These are phyloP conservation scores for Phytoseiulus persimilis DNA, from an alignment of 2,888 invertebrate species.

Conservation along the genomic window DNA sequence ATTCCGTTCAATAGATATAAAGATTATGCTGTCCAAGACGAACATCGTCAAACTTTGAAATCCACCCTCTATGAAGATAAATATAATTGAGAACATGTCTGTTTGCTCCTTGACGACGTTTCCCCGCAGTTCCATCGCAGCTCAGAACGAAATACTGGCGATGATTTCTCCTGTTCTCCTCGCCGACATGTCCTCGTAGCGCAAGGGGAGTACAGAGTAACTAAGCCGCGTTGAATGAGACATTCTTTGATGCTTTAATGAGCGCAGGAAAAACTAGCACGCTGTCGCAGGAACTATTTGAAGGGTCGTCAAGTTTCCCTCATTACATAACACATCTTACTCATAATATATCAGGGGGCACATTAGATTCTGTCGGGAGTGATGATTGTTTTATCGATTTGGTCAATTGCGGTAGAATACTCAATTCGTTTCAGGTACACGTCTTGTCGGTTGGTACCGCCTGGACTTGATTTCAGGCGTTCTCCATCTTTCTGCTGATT, in stretches of 20 bases:
- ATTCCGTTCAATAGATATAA: slow-evolving; percentile 8
- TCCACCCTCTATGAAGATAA: neutral
- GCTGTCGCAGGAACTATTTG: neutral
- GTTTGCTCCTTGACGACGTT: neutral
- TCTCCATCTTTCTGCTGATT: too few relatives aligned
- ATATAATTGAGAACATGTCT: neutral
- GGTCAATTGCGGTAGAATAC: neutral
- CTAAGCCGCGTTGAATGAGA: neutral
- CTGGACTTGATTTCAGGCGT: too few relatives aligned
- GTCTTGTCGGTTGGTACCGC: neutral
- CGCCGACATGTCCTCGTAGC: neutral
- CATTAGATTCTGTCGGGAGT: neutral
- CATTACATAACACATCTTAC: neutral
- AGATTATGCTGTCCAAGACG: neutral
- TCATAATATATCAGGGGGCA: neutral
- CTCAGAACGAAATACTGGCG: neutral
- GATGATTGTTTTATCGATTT: neutral
- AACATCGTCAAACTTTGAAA: too few relatives aligned
- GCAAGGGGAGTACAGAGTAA: neutral
- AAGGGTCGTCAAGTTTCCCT: neutral
- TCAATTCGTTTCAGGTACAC: neutral
- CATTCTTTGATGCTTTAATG: neutral
- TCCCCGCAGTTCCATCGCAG: neutral
- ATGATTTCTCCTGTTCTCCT: slow-evolving; percentile 40
- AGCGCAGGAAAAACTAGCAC: neutral